These are phyloP conservation scores for Euplagia quadripunctaria DNA, from an alignment of 2,888 invertebrate genomes.

Conservation along the genomic window DNA sequence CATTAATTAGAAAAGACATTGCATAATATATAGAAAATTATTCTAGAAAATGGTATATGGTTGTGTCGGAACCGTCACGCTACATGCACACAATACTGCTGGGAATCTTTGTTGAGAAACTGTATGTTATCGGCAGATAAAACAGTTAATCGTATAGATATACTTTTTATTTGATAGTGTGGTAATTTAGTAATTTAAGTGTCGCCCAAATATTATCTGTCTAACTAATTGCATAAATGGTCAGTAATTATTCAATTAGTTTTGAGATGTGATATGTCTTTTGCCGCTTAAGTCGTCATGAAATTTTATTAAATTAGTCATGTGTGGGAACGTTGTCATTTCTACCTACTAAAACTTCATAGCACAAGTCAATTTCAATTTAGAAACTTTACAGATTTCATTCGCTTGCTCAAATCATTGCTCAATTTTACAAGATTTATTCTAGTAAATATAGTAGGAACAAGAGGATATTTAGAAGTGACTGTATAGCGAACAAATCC, in stretches of 20 bases:
- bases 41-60: conserved; percentile 21
- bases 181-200: not conserved
- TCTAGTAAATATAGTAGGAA: too few relatives aligned
- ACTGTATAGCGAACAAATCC: too few relatives aligned
- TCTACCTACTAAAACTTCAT: not conserved
- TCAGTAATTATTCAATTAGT: not conserved
- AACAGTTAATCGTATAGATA: conserved; percentile 12
- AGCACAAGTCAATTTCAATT: not conserved
- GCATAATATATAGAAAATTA: conserved; percentile 19
- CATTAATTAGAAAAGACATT: conserved; percentile 17
- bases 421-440: too few relatives aligned
- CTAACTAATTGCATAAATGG: not conserved
- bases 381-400: too few relatives aligned
- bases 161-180: not conserved
- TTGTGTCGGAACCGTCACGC: conserved; percentile 21
- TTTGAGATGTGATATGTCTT: conserved; percentile 1
- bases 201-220: not conserved
- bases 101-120: conserved; percentile 31
- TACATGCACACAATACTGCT: conserved; percentile 19
- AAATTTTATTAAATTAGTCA: not conserved
- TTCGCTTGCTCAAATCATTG: too few relatives aligned
- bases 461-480: too few relatives aligned
- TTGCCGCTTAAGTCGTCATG: not conserved
- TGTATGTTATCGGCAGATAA: conserved; percentile 30
- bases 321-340: not conserved